Evolutionary conservation across 1,140 invertebrate species (phyloP), one percentile per base, ranked within the genome.

Genomic region (Harpegnathos saltator): DNA sequence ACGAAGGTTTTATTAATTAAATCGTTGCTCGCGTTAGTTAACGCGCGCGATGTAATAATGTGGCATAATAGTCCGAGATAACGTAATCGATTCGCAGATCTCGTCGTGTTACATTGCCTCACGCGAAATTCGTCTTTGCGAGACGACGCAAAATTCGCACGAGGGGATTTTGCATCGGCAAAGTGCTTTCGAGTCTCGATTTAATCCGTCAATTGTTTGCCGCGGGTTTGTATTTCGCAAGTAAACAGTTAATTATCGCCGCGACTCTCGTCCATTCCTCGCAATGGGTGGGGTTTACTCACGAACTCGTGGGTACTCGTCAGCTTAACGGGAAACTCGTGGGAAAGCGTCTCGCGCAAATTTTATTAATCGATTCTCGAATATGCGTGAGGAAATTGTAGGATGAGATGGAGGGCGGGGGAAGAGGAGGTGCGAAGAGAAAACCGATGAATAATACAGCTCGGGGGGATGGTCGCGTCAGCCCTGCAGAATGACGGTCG

Each of bases 41-140:
- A 48, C 12, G 15, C 4, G 22, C 48, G 15, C 11, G 52, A 68
- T 52, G 17, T 68, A 58, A 58, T n/a, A 2, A n/a, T 56, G 29
- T 1, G 9, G 17, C 68, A 54, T 77, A 54, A 66, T 66, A 77
- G 22, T 68, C 19, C 54, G n/a, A 22, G 22, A 9, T 54, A 68
- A 78, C 56, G 68, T 38, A 66, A 24, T 14, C 14, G 58, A 11
- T 48, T 15, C 2, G 29, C 22, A 0, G 33, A n/a, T 11, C 11
- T 26, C 22, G 9, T 24, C 17, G 33, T 19, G 5, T 77, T 52
- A 38, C n/a, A 54, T 66, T 15, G 38, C 7, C 15, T 50, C 7
- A 7, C 14, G 75, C 56, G 75, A 44, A 38, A 77, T 78, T 68
- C 9, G 3, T 56, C 4, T 44, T 44, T 15, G 2, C 9, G n/a